Evolutionary conservation across 2,113 vertebrate species (phyloP).

Genomic region (Hydrochoerus hydrochaeris): DNA sequence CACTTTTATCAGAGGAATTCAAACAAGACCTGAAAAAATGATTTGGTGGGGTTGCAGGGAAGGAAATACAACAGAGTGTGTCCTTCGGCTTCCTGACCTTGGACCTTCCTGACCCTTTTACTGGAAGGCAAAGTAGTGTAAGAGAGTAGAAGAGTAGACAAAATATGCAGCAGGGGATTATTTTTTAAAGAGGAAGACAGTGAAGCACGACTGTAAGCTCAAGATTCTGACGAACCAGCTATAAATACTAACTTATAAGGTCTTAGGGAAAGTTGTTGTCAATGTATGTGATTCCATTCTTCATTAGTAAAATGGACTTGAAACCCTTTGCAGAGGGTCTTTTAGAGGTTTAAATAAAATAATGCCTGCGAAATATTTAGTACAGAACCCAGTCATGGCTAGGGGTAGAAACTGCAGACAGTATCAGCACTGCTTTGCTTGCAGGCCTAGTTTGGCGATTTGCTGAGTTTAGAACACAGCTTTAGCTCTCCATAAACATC

Average conservation of each 20-base stretch:
- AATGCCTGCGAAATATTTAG: background rate
- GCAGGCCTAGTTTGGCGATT: background rate
- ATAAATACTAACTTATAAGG: background rate
- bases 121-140: background rate
- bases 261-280: background rate
- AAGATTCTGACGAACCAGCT: background rate
- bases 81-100: background rate
- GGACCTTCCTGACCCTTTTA: background rate
- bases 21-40: background rate
- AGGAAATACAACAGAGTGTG: background rate
- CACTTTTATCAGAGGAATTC: constrained; percentile 2
- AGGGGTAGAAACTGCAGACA: background rate
- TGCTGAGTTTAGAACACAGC: background rate
- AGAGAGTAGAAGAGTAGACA: background rate
- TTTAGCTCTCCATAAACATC: background rate
- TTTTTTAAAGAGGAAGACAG: background rate
- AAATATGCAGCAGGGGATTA: background rate
- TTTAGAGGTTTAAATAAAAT: background rate
- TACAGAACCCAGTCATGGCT: background rate
- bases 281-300: background rate
- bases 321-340: background rate
- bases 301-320: background rate
- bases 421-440: background rate
- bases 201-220: background rate
- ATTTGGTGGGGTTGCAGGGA: background rate